Evolutionary conservation across 1,140 invertebrate species (phyloP).

Genomic region (Procambarus clarkii): DNA sequence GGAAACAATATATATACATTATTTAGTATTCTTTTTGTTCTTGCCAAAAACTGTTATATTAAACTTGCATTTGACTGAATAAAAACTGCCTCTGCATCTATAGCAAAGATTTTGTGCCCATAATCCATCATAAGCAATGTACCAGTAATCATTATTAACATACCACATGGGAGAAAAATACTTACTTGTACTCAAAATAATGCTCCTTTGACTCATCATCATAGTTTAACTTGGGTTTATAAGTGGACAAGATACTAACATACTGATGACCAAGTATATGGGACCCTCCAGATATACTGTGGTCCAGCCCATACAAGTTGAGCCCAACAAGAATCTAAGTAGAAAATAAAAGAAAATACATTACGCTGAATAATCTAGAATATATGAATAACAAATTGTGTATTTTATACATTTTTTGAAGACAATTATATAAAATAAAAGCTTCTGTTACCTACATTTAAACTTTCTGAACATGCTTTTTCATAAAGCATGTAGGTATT

Average conservation of each 20-base stretch:
- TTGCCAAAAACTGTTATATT: no score
- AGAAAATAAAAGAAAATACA: slow-evolving; percentile 1
- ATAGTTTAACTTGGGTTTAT: slow-evolving; percentile 85
- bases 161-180: neutral
- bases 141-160: neutral
- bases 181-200: slow-evolving; percentile 90
- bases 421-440: no score
- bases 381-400: no score
- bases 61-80: no score
- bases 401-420: no score
- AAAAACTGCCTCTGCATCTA: no score
- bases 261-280: slow-evolving; percentile 88
- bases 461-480: no score
- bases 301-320: slow-evolving; percentile 96
- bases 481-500: no score
- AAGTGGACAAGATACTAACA: slow-evolving; percentile 81
- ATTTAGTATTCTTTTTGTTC: no score
- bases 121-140: no score
- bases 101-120: no score
- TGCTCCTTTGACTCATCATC: slow-evolving; percentile 89
- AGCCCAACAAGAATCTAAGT: slow-evolving; percentile 90
- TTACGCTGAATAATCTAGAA: neutral
- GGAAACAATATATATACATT: slow-evolving; percentile 4
- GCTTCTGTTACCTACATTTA: no score
- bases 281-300: slow-evolving; percentile 84